phyloP scores from a whole-genome alignment of 2,797 vertebrate species.

The Pseudopleuronectes americanus region DNA sequence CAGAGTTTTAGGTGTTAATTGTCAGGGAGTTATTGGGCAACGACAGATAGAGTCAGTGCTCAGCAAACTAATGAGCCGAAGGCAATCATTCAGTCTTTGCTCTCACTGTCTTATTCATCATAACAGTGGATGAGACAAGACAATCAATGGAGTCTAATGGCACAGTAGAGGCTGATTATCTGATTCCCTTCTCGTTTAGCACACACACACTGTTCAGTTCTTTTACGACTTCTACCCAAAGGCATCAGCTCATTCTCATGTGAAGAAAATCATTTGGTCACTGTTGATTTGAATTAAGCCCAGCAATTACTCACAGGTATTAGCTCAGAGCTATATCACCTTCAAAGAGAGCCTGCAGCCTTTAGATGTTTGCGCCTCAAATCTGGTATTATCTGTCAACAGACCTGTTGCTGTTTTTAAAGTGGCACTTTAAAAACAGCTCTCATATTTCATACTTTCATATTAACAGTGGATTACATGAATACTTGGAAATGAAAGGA shows the following conservation, averaged over 20 bases:
- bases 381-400: background rate
- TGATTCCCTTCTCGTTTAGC: background rate
- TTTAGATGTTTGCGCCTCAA: background rate
- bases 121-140: background rate
- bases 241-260: background rate
- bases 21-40: background rate
- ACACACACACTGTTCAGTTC: background rate
- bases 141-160: constrained; percentile 29
- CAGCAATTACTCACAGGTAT: background rate
- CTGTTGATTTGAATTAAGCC: background rate
- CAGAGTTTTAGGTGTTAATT: background rate
- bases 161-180: constrained; percentile 22
- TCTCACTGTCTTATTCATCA: background rate
- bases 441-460: too few relatives aligned
- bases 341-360: background rate
- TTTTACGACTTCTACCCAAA: background rate
- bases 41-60: background rate
- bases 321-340: background rate
- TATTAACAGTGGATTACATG: background rate
- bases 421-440: too few relatives aligned
- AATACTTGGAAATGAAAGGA: too few relatives aligned
- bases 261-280: background rate
- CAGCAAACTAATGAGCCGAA: background rate
- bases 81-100: background rate
- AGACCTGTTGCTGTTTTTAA: too few relatives aligned